Evolutionary conservation across 2,888 invertebrate genomes (phyloP).

Genomic region (Melanophora roralis): DNA sequence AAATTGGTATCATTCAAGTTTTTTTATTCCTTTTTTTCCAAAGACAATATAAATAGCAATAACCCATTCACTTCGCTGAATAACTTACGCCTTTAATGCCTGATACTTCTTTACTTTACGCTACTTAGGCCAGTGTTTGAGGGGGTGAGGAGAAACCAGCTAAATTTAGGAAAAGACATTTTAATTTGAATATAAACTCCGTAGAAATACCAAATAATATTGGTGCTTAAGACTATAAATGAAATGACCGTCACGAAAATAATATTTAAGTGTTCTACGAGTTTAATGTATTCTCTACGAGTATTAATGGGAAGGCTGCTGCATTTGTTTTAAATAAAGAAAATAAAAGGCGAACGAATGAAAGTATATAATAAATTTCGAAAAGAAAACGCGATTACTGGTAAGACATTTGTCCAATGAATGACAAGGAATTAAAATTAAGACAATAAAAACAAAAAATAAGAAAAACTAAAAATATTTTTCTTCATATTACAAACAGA

Average conservation of each 20-base stretch:
- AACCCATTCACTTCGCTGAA: slow-evolving; percentile 54
- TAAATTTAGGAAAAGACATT: slow-evolving; percentile 6
- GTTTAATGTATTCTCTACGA: slow-evolving; percentile 16
- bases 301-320: slow-evolving; percentile 29
- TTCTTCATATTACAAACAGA: background rate
- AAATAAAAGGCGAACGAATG: background rate
- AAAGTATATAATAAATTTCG: slow-evolving; percentile 36
- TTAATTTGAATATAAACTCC: slow-evolving; percentile 3
- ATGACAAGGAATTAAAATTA: slow-evolving; percentile 17
- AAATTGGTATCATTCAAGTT: slow-evolving; percentile 17
- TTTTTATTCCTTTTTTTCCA: background rate
- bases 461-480: slow-evolving; percentile 26
- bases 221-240: slow-evolving; percentile 64
- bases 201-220: slow-evolving; percentile 63
- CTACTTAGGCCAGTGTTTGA: background rate
- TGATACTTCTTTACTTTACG: slow-evolving; percentile 11
- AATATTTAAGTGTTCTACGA: slow-evolving; percentile 38
- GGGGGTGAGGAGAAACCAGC: background rate
- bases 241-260: slow-evolving; percentile 65
- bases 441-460: slow-evolving; percentile 6
- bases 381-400: background rate
- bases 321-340: background rate
- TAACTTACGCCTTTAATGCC: slow-evolving; percentile 46
- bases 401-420: slow-evolving; percentile 1
- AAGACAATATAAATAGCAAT: slow-evolving; percentile 29